phyloP scores from a whole-genome alignment of 2,113 vertebrate genomes.

The Aepyceros melampus region DNA sequence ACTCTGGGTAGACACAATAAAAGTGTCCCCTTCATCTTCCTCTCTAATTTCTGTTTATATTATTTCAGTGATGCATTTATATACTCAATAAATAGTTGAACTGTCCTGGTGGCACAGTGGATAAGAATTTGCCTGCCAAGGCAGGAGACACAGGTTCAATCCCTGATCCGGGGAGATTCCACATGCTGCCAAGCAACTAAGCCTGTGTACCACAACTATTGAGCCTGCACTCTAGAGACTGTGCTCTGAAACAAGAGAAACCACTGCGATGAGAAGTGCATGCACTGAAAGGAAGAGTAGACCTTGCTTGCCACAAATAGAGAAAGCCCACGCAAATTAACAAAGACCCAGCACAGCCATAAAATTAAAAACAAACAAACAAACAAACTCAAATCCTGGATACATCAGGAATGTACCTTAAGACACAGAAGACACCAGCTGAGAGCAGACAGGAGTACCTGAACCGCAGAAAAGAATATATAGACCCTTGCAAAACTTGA shows the following conservation, averaged over 20 bases:
- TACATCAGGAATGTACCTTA: background rate
- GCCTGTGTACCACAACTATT: background rate
- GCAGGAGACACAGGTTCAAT: background rate
- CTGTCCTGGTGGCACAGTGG: background rate
- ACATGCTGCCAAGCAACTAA: background rate
- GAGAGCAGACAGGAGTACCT: background rate
- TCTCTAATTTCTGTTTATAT: background rate
- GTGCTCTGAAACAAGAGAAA: background rate
- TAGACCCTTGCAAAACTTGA: background rate
- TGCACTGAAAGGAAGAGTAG: background rate
- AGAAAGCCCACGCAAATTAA: background rate
- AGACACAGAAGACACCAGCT: background rate
- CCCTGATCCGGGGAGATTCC: background rate
- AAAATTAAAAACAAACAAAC: background rate
- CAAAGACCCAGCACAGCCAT: background rate
- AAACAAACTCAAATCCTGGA: background rate
- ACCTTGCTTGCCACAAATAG: background rate
- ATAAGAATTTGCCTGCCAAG: background rate
- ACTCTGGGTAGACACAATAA: background rate
- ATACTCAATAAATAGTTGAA: background rate
- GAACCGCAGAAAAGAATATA: background rate
- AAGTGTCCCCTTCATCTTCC: background rate
- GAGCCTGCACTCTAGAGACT: background rate
- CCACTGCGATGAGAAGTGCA: rapidly evolving
- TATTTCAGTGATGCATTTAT: background rate